Conservation (phyloP, 2,797 vertebrate species). For the Rachycentron canadum region DNA sequence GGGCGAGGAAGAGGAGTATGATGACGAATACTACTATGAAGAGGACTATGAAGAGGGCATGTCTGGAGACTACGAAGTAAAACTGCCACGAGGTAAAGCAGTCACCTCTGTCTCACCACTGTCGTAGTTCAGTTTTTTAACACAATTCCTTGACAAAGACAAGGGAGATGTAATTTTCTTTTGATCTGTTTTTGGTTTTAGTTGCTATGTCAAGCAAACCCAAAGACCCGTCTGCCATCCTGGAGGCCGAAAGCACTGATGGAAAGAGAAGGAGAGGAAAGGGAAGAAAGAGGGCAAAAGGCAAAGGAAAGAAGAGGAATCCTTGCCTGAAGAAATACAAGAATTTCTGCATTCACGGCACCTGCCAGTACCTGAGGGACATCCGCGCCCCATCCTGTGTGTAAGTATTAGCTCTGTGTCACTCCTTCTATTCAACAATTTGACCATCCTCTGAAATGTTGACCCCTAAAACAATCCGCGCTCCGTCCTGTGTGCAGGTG, state of each 20-base stretch:
- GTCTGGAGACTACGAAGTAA: constrained; percentile 75
- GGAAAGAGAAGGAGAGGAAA: constrained; percentile 74
- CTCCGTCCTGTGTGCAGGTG: constrained; percentile 84
- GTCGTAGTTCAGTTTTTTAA: neutral
- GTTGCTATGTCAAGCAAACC: constrained; percentile 94
- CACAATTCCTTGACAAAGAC: no score
- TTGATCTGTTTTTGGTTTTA: constrained; percentile 57
- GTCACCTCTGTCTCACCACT: neutral
- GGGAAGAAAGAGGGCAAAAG: constrained; percentile 90
- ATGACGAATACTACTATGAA: constrained; percentile 72
- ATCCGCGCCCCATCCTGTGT: constrained; percentile 89
- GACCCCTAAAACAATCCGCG: neutral
- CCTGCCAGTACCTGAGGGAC: constrained; percentile 90
- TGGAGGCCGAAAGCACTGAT: constrained; percentile 80
- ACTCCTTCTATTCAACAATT: neutral
- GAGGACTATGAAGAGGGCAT: constrained; percentile 77
- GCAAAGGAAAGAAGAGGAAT: constrained; percentile 94
- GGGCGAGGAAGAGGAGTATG: constrained; percentile 64
- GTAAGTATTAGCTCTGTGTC: constrained; percentile 84
- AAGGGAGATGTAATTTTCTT: neutral
- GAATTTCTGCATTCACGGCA: constrained; percentile 96
- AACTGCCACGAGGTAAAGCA: constrained; percentile 77
- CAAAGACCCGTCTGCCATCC: constrained; percentile 81
- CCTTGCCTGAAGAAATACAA: constrained; percentile 94
- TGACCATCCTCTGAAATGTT: neutral